Evolutionary conservation across 2,113 vertebrate genomes (phyloP).

Genomic region (Etia nguti): DNA sequence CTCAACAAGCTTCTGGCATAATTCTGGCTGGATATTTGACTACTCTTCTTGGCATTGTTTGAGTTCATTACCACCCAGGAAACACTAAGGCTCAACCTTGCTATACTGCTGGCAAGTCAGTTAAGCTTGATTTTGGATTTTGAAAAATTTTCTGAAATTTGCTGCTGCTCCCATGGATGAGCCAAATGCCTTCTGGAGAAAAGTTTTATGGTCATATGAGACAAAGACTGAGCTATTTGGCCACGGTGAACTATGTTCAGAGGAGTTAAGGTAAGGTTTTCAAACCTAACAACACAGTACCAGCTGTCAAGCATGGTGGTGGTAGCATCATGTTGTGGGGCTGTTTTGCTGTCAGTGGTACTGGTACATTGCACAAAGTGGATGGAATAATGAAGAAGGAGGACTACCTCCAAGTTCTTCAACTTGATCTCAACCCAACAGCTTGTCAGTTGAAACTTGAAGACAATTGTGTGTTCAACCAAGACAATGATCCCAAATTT

Average conservation of each 20-base stretch:
- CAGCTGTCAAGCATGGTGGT: neutral
- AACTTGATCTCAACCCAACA: neutral
- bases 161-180: fast-evolving
- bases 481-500: neutral
- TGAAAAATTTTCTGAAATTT: neutral
- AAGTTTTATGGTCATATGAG: neutral
- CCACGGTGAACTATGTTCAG: fast-evolving
- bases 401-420: neutral
- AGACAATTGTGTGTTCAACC: neutral
- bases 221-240: neutral
- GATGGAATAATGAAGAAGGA: neutral
- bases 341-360: neutral
- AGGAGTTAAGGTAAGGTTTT: neutral
- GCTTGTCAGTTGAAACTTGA: neutral
- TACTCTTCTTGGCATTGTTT: neutral
- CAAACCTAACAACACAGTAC: neutral
- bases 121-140: neutral
- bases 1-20: neutral
- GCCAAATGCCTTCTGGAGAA: neutral
- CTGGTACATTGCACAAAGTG: neutral
- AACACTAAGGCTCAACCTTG: neutral
- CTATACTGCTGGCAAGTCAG: neutral
- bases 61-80: neutral
- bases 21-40: neutral
- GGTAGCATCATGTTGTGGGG: neutral